phyloP scores from a whole-genome alignment of 2,888 invertebrate species.

The Cristatella mucedo region DNA sequence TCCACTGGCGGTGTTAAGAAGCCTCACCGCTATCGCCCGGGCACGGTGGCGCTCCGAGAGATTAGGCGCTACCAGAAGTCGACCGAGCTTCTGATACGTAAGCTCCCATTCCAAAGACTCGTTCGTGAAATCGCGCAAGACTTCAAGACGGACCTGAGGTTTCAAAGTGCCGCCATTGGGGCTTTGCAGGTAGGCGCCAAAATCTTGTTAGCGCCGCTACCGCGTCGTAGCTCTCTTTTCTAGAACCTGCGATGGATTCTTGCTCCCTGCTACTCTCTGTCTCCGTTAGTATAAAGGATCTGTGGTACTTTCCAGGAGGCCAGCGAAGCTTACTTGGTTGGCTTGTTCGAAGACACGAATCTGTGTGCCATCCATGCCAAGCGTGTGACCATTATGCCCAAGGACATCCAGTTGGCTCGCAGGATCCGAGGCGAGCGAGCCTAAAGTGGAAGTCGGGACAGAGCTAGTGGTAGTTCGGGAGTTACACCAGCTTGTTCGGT shows the following conservation, averaged over 20 bases:
- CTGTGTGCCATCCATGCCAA: too few relatives aligned
- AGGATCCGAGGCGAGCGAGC: slow-evolving; percentile 82
- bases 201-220: too few relatives aligned
- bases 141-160: slow-evolving; percentile 38
- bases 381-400: slow-evolving; percentile 92
- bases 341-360: too few relatives aligned
- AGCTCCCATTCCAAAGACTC: slow-evolving; percentile 37
- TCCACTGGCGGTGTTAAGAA: slow-evolving; percentile 40
- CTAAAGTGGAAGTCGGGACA: too few relatives aligned
- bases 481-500: too few relatives aligned
- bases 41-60: slow-evolving; percentile 38
- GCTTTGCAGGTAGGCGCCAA: slow-evolving; percentile 37
- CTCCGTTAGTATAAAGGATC: too few relatives aligned
- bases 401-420: slow-evolving; percentile 86
- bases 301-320: too few relatives aligned
- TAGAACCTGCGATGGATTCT: too few relatives aligned
- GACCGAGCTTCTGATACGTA: slow-evolving; percentile 36
- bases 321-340: too few relatives aligned
- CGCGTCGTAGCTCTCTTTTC: too few relatives aligned
- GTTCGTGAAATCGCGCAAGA: slow-evolving; percentile 40
- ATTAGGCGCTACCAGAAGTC: slow-evolving; percentile 39
- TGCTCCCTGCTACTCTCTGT: too few relatives aligned
- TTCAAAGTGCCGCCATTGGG: slow-evolving; percentile 38
- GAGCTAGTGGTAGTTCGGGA: too few relatives aligned
- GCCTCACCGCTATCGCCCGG: slow-evolving; percentile 39